Base-by-base conservation (phyloP, 2,888 invertebrate genomes). In the Zaprionus obscuricornis region DNA sequence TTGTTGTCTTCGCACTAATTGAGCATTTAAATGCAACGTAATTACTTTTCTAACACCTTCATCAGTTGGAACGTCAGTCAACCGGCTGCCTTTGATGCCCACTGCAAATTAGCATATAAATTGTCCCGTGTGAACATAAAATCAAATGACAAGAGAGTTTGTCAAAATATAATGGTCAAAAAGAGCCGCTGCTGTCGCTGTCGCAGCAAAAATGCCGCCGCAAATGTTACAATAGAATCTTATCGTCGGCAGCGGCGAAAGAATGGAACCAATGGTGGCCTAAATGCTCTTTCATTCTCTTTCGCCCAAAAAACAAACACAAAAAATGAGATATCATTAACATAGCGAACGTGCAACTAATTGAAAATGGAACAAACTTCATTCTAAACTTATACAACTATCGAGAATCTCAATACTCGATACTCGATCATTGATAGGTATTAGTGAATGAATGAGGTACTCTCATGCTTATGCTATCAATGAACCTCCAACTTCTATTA, bases 61-160 rank as follows among this genome's bases (percentile, higher is more conserved):
- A 85, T 79, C 83, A 79, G 69, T 72, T 56, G 72, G 72, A 58
- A 57, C 59, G 67, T 65, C 60, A 55, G 78, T 68, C 62, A 66
- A 66, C 66, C 68, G 85, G 74, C 67, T 43, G 72, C 66, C 84
- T 82, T 82, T 82, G 85, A 82, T 83, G 86, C 68, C 58, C 74
- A 66, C 74, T 74, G 84, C 74, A 74, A 83, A 85, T 83, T 83
- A 83, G 81, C 82, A 83, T 83, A 83, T 77, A 85, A 85, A 83
- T 85, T 85, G 86, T 85, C 82, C 82, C 82, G 82, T 83, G 82
- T 81, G 82, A 83, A 83, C 82, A 84, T 83, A 74, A 85, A 85
- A 47, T 69, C 77, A 81, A 79, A 85, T 85, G 82, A 83, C 86
- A 84, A 79, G 81, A 70, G 66, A 81, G 85, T 79, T 79, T 84